Percentiles rank a stretch among this genome's conserved stretches.
Conservation (phyloP, 1,140 invertebrate species). For the Adoxophyes honmai region DNA sequence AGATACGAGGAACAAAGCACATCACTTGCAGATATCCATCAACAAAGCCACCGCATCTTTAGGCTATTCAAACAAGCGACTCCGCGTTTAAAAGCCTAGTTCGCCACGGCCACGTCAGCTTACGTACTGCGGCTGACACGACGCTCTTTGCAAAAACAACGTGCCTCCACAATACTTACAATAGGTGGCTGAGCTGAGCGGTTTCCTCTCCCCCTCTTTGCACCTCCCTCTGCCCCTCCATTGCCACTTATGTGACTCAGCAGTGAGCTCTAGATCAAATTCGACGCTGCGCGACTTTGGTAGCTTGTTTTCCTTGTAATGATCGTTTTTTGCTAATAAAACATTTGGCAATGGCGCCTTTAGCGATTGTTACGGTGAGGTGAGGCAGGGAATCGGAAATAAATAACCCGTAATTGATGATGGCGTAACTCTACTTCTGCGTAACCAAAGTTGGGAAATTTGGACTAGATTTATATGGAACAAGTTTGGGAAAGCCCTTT, state of each 20-base stretch:
- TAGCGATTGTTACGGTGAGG: slow-evolving; percentile 48
- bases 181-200: slow-evolving; percentile 59
- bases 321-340: slow-evolving; percentile 48
- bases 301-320: slow-evolving; percentile 60
- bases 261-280: slow-evolving; percentile 61
- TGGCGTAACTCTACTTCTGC: too few species aligned
- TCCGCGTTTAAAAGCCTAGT: slow-evolving; percentile 33
- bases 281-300: slow-evolving; percentile 53
- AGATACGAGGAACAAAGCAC: slow-evolving; percentile 17
- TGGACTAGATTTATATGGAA: neutral
- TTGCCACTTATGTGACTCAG: slow-evolving; percentile 66
- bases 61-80: slow-evolving; percentile 36
- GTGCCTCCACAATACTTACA: slow-evolving; percentile 62
- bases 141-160: slow-evolving; percentile 64
- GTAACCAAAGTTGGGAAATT: neutral
- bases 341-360: slow-evolving; percentile 50
- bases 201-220: slow-evolving; percentile 32
- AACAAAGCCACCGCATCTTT: slow-evolving; percentile 35
- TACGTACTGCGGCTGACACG: slow-evolving; percentile 54
- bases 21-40: slow-evolving; percentile 25
- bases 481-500: neutral
- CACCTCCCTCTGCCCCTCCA: slow-evolving; percentile 26
- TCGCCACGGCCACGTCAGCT: slow-evolving; percentile 40
- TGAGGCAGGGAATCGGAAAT: slow-evolving; percentile 26
- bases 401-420: too few species aligned